Evolutionary conservation across 2,113 vertebrate species (phyloP), one percentile per base, ranked within the genome.

Genomic region (Smithornis capensis): DNA sequence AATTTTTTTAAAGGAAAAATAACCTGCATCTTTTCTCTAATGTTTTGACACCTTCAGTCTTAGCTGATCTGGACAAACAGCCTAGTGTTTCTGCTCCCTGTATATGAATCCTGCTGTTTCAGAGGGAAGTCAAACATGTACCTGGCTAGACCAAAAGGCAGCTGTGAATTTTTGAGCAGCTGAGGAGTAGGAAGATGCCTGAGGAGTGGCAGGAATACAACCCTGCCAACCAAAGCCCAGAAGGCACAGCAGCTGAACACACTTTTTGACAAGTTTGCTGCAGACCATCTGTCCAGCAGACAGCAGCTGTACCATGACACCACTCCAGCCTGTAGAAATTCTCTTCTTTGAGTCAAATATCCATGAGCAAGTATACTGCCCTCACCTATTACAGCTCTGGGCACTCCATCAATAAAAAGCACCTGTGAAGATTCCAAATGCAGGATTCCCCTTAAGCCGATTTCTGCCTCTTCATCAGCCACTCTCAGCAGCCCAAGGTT

Each of bases 221-320:
- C 7, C 38, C 28, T 83, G 78, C 59, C 78, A 78, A 67, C 28
- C 59, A 92, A 81, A 50, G 63, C 80, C 79, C 91, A 95, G 87
- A 91, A 90, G 67, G 50, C 63, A 59, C 27, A 91, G 82, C 93
- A 93, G 91, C 67, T 92, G 90, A 76, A 69, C 37, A 53, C n/a
- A 49, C 38, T 55, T 76, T 85, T 77, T 83, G 75, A 80, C 63
- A 88, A n/a, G 65, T 75, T 63, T 85, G 18, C 25, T 87, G 45
- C 57, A 92, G 50, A 84, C 87, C 91, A 95, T 60, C 83, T 91
- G 94, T 67, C 81, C 74, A 64, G 81, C 47, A 75, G 40, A 60
- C 17, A 74, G 73, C 83, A 94, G 74, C 65, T 94, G 77, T 67
- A 74, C 69, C 22, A 14, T 0, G 3, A 59, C 60, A 92, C 73